Evolutionary conservation across 1,140 invertebrate species (phyloP).

Genomic region (Telenomus remus): DNA sequence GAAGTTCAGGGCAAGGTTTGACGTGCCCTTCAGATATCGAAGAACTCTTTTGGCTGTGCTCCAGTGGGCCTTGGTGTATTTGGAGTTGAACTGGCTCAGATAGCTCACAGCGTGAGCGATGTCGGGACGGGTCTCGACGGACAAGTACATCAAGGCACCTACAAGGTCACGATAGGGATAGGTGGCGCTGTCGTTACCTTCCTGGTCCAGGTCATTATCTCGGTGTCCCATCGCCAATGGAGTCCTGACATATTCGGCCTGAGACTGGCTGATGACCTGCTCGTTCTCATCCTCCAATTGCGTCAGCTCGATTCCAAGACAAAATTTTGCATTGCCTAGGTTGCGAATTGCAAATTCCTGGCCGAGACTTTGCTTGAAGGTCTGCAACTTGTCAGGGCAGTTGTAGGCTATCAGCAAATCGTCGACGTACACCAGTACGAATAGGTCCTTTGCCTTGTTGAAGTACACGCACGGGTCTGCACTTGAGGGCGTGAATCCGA

Average conservation of each 20-base stretch:
- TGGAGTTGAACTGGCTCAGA: conserved; percentile 58
- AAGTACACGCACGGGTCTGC: conserved; percentile 36
- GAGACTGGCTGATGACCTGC: no score
- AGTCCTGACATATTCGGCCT: no score
- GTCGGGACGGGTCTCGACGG: conserved; percentile 64
- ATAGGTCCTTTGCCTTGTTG: conserved; percentile 8
- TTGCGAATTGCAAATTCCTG: no score
- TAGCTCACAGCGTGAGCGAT: conserved; percentile 63
- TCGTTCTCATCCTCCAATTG: neutral
- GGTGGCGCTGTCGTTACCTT: neutral
- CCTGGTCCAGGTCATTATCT: conserved; percentile 5
- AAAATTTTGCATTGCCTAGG: neutral
- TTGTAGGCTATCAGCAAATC: neutral
- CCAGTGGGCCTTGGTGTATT: conserved; percentile 52
- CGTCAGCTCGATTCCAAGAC: neutral
- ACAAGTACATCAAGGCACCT: conserved; percentile 65
- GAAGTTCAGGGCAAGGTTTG: neutral
- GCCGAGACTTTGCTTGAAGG: no score
- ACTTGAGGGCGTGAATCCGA: conserved; percentile 22
- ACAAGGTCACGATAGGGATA: conserved; percentile 59
- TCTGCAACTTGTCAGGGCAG: no score
- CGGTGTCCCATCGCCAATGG: neutral
- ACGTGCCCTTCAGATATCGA: conserved; percentile 57
- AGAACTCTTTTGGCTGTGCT: conserved; percentile 53
- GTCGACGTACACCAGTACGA: conserved; percentile 43